Evolutionary conservation across 2,113 vertebrate species (phyloP).

Genomic region (Haemorhous mexicanus): DNA sequence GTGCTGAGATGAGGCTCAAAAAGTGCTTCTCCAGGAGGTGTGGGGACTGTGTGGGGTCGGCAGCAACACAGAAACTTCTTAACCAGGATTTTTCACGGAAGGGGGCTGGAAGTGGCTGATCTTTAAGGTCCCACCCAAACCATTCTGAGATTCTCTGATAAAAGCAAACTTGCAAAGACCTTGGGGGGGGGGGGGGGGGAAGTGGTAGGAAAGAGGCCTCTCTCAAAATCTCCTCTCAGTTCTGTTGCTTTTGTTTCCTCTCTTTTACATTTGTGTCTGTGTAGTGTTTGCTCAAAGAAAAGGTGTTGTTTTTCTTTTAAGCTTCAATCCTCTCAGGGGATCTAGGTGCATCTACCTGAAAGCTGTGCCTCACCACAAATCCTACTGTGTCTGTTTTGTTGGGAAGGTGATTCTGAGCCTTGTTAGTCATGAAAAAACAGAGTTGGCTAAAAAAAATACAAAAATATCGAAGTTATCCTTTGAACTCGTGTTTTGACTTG

Average conservation of each 20-base stretch:
- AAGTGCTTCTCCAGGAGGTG: rapidly evolving
- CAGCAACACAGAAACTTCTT: not conserved
- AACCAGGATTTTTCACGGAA: not conserved
- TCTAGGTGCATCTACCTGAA: not conserved
- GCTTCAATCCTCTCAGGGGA: not conserved
- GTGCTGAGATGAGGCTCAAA: not conserved
- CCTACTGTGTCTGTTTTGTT: rapidly evolving
- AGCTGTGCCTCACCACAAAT: not conserved
- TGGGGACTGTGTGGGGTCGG: rapidly evolving
- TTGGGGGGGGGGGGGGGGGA: rapidly evolving
- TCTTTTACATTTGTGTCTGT: not conserved
- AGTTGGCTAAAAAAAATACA: not conserved
- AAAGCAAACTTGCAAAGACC: not conserved
- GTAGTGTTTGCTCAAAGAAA: not conserved
- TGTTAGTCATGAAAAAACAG: not conserved
- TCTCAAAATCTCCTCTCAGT: not conserved
- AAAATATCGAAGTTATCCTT: not conserved
- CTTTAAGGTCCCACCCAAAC: not conserved
- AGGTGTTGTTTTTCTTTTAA: not conserved
- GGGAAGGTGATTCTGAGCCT: not conserved
- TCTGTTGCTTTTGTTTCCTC: not conserved
- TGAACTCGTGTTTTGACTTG: not conserved
- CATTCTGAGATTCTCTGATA: not conserved
- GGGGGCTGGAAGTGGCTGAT: not conserved
- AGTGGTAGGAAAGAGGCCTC: not conserved